phyloP scores from a whole-genome alignment of 2,888 invertebrate species.

The Drosophila greeni region DNA sequence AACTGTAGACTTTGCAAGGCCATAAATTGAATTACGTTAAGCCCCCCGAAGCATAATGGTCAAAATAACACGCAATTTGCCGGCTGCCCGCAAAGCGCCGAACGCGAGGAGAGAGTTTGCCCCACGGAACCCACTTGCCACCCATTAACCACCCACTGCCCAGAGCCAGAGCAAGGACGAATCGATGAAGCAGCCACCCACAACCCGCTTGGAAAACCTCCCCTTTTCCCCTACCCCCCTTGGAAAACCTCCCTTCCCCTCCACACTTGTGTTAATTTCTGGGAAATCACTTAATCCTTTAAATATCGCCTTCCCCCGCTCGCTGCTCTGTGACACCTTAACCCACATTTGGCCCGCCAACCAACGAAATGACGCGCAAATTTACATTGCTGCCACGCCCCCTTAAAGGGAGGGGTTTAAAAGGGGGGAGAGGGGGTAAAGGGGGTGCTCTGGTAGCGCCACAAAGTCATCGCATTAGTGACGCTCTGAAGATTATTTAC shows the following conservation, averaged over 20 bases:
- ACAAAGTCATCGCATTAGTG: conserved; percentile 63
- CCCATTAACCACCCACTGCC: neutral
- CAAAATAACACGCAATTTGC: conserved; percentile 70
- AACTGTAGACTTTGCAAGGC: conserved; percentile 26
- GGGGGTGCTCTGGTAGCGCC: conserved; percentile 2
- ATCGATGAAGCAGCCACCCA: conserved; percentile 3
- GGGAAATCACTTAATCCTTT: conserved; percentile 72
- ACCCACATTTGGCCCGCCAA: conserved; percentile 45
- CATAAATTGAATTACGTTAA: conserved; percentile 73
- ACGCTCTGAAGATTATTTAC: conserved; percentile 67
- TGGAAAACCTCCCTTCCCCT: too few relatives aligned
- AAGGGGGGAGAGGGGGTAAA: neutral
- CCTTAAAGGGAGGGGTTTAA: neutral
- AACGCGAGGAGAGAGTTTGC: too few relatives aligned
- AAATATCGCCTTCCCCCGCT: conserved; percentile 46
- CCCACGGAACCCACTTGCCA: too few relatives aligned
- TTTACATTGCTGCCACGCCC: conserved; percentile 55
- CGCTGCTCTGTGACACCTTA: conserved; percentile 54
- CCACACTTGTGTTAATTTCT: conserved; percentile 60
- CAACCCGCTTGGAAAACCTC: too few relatives aligned
- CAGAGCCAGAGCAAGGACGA: neutral
- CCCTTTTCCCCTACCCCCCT: too few relatives aligned
- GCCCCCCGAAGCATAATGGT: conserved; percentile 65
- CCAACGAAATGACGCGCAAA: conserved; percentile 70
- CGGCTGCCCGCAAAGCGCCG: conserved; percentile 48